Base-by-base conservation (phyloP, 2,797 vertebrate genomes). In the Gobionotothen gibberifrons region DNA sequence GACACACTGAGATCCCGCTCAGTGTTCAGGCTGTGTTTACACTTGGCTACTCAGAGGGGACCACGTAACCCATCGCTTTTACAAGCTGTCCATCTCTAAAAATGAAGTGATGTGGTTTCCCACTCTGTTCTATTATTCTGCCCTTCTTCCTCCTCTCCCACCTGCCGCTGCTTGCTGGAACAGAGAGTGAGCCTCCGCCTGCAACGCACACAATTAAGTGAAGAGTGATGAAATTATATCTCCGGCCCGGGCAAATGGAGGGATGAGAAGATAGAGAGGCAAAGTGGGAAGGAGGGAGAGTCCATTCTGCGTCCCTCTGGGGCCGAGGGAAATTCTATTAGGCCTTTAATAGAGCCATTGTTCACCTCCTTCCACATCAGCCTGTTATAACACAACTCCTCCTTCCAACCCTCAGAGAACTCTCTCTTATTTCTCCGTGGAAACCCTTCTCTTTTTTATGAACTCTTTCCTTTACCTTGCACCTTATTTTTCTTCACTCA, bases 201-300 rank as follows among this genome's bases (percentile, higher is more conserved):
- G 88, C 78, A 72, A 81, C 22, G 22, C 78, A 80, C 79, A 87
- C 91, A 93, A 92, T 93, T 93, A 93, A 90, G 89, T 86, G 84
- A 85, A 76, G 85, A 83, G 81, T 91, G 89, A 94, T 93, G 88
- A 92, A 91, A 94, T 93, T 92, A 93, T 91, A 85, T 85, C 84
- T 85, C 82, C 69, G 72, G 76, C 65, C 79, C 6, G 64, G 76
- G 81, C 87, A 92, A 93, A 93, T 93, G 90, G 91, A 87, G 68
- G 74, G 79, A 85, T 63, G 83, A 70, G 69, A 72, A 74, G 87
- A 81, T 82, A 72, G 78, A 75, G 81, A 85, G 42, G 63, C 83
- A 78, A 77, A 89, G 80, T 82, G 75, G 85, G 81, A 85, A 74
- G 77, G 81, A 85, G 85, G 81, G 62, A 82, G 81, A 90, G 92